phyloP scores from a whole-genome alignment of 2,113 vertebrate species.

The Mastomys natalensis region DNA sequence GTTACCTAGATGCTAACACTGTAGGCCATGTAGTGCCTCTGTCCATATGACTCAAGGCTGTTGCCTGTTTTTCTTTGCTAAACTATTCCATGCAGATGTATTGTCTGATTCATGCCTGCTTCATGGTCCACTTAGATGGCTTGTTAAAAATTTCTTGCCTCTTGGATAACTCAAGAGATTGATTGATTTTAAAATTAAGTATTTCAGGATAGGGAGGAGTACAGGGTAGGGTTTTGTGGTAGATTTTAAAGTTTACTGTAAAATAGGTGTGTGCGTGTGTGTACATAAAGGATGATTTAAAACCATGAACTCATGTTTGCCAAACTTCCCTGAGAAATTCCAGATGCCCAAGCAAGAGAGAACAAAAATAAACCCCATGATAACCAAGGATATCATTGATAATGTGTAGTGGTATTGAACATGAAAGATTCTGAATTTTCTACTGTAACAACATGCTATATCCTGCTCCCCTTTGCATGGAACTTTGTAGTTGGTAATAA shows the following conservation, averaged over 20 bases:
- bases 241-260: background rate
- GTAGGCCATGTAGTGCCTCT: background rate
- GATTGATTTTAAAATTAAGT: background rate
- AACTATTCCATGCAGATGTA: background rate
- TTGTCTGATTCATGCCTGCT: background rate
- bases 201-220: background rate
- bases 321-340: background rate
- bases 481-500: slow-evolving; percentile 7
- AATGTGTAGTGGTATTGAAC: background rate
- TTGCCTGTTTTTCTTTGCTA: background rate
- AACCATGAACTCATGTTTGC: background rate
- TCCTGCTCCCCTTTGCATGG: background rate
- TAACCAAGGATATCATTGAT: background rate
- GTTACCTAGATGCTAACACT: too few species aligned
- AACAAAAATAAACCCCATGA: slow-evolving; percentile 1
- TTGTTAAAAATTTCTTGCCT: slow-evolving; percentile 24
- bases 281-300: background rate
- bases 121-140: background rate
- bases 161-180: background rate
- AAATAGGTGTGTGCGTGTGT: background rate
- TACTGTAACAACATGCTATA: background rate
- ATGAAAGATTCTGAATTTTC: background rate
- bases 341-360: background rate
- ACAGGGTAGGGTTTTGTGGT: background rate
- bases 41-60: background rate